Evolutionary conservation across 1,140 invertebrate species (phyloP), one percentile per base, ranked within the genome.

Genomic region (Diuraphis noxia): DNA sequence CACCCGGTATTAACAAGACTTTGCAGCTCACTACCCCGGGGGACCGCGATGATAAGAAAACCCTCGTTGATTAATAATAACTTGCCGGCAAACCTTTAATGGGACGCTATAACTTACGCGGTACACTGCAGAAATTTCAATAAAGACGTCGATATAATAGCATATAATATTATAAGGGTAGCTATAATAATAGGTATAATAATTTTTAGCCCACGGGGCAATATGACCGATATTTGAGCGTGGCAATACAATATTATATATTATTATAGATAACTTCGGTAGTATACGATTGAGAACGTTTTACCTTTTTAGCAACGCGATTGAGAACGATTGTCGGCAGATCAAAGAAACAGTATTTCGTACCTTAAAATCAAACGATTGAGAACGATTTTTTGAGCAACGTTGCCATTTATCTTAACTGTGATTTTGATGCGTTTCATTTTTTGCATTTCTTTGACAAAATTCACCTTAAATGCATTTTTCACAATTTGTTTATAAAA

Each of bases 51-150:
- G 89, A 91, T 91, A 91, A 91, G 89, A 91, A 91, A 91, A 79
- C 89, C 89, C 89, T 91, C 77, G 89, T 25, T 91, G 89, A 91
- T 91, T 91, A 91, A 91, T 91, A 91, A 91, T 91, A 91, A 91
- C 89, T 49, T 52, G 52, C 43, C 13, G 43, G 77, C n/a, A 17
- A 52, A 81, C 43, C 89, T 46, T 34, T 91, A 81, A 91, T 82
- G 89, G 77, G 77, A 82, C n/a, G 43, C 72, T 40, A 81, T 90
- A 90, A 90, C 88, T 90, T 81, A 90, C 21, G 7, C 23, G 38
- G 40, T n/a, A 19, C 77, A n/a, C 89, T 23, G 43, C 40, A 21
- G 89, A 91, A 91, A 91, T 91, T 91, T 91, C 89, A 91, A 91
- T 91, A 91, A 91, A 81, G 89, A 91, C 89, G 77, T 91, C 89